These are phyloP conservation scores for Pachyramphus minor DNA, from an alignment of 2,113 vertebrate genomes.

Conservation along the genomic window DNA sequence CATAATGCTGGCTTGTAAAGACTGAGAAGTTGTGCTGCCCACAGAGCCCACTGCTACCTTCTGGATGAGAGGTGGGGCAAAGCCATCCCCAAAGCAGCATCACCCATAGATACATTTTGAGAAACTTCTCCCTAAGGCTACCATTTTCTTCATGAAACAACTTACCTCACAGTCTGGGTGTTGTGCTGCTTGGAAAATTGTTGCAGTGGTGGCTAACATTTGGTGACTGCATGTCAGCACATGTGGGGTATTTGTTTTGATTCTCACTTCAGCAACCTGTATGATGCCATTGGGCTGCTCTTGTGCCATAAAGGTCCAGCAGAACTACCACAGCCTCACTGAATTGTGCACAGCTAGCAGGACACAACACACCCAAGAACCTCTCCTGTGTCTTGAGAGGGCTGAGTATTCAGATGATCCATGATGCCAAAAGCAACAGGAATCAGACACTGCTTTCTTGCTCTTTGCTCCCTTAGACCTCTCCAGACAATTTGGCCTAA, in stretches of 20 bases:
- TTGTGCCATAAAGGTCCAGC: background rate
- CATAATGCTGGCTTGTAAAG: fast-evolving
- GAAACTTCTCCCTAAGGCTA: background rate
- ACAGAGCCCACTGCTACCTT: background rate
- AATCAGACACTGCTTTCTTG: background rate
- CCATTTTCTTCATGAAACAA: background rate
- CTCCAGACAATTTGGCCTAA: background rate
- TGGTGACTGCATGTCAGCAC: background rate
- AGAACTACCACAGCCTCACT: background rate
- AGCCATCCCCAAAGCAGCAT: background rate
- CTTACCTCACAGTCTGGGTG: background rate
- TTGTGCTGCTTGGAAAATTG: background rate
- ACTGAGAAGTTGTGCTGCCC: background rate
- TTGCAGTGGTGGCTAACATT: background rate
- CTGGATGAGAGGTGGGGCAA: background rate
- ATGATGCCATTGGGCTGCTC: background rate
- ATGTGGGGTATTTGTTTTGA: background rate
- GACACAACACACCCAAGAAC: background rate
- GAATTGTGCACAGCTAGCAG: background rate
- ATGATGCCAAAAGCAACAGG: background rate
- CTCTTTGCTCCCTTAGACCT: background rate
- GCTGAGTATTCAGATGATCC: background rate
- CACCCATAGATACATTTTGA: background rate
- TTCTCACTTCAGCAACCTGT: background rate
- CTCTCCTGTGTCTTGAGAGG: background rate